These are phyloP conservation scores for Lycocorax pyrrhopterus DNA, from an alignment of 2,113 vertebrate genomes.

Conservation along the genomic window DNA sequence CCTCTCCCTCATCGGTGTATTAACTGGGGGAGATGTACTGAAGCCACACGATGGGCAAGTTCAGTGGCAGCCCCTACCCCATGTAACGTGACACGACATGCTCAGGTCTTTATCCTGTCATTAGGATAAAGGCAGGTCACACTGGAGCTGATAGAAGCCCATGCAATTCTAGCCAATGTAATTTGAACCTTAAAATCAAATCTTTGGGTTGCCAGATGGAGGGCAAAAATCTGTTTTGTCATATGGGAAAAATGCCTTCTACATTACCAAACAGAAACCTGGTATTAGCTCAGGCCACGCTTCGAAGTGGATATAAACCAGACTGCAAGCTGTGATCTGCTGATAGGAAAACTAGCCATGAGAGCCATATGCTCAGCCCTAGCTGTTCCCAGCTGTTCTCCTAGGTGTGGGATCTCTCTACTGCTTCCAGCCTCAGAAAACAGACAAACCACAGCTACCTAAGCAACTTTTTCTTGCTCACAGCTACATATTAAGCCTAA, in stretches of 20 bases:
- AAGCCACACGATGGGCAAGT: neutral
- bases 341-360: neutral
- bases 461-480: neutral
- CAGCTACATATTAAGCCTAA: neutral
- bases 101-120: neutral
- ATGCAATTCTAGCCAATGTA: neutral
- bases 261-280: neutral
- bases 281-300: neutral
- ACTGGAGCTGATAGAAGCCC: neutral
- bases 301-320: slow-evolving; percentile 4
- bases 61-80: neutral
- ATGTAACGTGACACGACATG: neutral
- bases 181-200: neutral
- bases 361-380: neutral
- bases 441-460: neutral
- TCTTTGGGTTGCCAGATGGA: neutral
- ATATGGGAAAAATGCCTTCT: slow-evolving; percentile 31
- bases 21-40: neutral
- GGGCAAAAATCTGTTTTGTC: slow-evolving; percentile 2
- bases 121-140: neutral
- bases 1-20: neutral
- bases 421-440: neutral
- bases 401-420: neutral
- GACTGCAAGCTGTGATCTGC: neutral
- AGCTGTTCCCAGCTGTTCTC: neutral